phyloP scores from a whole-genome alignment of 2,113 vertebrate species.

The Coracopsis vasa region DNA sequence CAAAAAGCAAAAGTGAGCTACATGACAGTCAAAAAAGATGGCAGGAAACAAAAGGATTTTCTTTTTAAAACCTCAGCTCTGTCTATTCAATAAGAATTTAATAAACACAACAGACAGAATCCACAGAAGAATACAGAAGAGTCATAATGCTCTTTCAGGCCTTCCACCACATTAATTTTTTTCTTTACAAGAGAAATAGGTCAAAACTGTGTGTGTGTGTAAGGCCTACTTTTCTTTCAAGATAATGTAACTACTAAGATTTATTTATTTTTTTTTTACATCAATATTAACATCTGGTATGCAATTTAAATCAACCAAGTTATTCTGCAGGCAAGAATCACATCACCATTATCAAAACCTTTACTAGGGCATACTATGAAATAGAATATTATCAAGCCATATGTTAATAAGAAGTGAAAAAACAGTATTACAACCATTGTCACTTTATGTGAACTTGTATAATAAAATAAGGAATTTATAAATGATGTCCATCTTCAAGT shows the following conservation, averaged over 20 bases:
- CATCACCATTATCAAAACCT: neutral
- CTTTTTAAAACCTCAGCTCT: neutral
- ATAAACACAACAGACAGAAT: neutral
- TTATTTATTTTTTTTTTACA: neutral
- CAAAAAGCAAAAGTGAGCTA: neutral
- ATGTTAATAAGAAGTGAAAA: neutral
- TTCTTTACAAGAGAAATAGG: neutral
- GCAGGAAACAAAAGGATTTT: neutral
- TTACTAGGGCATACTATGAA: neutral
- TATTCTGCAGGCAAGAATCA: neutral
- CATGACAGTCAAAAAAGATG: neutral
- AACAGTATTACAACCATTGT: neutral
- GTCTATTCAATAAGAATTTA: neutral
- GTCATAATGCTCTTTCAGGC: neutral
- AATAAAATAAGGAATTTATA: neutral
- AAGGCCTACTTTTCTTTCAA: neutral
- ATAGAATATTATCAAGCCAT: neutral
- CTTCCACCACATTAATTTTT: neutral
- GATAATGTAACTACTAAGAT: neutral
- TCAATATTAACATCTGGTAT: neutral
- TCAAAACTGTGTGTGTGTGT: neutral
- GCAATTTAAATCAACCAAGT: neutral
- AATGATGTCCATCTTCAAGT: neutral
- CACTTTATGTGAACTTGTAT: neutral
- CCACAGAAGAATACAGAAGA: neutral